Evolutionary conservation across 2,113 vertebrate genomes (phyloP).

Genomic region (Ciconia maguari): DNA sequence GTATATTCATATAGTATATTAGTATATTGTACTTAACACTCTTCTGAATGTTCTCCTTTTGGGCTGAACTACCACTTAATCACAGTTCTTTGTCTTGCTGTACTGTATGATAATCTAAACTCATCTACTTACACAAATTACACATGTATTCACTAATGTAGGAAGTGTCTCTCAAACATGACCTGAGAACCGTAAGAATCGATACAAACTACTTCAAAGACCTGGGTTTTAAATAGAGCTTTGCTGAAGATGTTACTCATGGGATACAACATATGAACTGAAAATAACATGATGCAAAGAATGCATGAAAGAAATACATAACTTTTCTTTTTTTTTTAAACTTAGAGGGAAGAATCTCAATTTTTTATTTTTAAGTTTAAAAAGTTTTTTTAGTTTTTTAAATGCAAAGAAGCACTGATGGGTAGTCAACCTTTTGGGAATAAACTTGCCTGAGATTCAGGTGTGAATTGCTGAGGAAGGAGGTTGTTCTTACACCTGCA

Average conservation of each 20-base stretch:
- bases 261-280: not conserved
- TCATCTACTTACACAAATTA: not conserved
- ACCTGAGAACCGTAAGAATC: not conserved
- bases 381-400: not conserved
- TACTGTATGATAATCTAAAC: not conserved
- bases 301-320: not conserved
- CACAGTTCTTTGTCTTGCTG: not conserved
- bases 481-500: not conserved
- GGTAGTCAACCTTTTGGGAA: not conserved
- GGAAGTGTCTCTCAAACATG: not conserved
- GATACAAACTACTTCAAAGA: not conserved
- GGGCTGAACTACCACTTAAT: not conserved
- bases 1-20: not conserved
- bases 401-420: not conserved
- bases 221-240: not conserved
- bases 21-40: not conserved
- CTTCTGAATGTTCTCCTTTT: not conserved
- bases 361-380: not conserved
- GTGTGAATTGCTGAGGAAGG: not conserved
- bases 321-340: not conserved
- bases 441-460: not conserved
- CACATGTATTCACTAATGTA: not conserved
- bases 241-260: not conserved
- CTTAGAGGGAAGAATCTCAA: not conserved
- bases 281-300: not conserved